Percentiles rank a stretch among this genome's conserved stretches.
Conservation (phyloP, 2,797 vertebrate species). For the Danio kyathit region DNA sequence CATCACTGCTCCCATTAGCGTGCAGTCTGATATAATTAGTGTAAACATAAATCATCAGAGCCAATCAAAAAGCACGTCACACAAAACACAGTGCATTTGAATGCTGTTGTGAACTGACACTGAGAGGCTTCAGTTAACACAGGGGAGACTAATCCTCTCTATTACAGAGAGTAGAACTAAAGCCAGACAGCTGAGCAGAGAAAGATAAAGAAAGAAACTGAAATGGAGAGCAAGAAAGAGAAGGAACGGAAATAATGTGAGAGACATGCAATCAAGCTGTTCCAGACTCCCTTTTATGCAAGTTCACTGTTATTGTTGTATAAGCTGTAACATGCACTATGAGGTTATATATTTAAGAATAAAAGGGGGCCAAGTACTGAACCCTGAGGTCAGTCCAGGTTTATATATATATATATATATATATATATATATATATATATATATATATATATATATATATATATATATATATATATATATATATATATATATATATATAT, state of each 20-base stretch:
- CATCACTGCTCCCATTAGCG: conserved; percentile 10
- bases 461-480: too few relatives aligned
- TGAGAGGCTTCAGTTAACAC: conserved; percentile 8
- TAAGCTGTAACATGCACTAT: conserved; percentile 17
- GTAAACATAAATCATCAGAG: conserved; percentile 34
- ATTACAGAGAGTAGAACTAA: conserved; percentile 27
- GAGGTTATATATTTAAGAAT: not conserved
- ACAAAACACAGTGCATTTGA: conserved; percentile 18
- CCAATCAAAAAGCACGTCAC: conserved; percentile 18
- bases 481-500: too few relatives aligned
- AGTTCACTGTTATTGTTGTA: conserved; percentile 32
- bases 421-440: too few relatives aligned
- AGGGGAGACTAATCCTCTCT: conserved; percentile 22
- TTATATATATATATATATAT: too few relatives aligned
- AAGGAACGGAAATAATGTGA: not conserved
- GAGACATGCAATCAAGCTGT: not conserved
- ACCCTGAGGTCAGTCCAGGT: not conserved
- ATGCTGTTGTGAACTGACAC: conserved; percentile 32
- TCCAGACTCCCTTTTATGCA: conserved; percentile 10
- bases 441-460: too few relatives aligned
- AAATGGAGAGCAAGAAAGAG: not conserved
- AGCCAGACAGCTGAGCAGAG: conserved; percentile 3
- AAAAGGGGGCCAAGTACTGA: not conserved
- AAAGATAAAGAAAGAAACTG: conserved; percentile 20
- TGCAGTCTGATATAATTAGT: conserved; percentile 41